Base-by-base conservation (phyloP, 2,797 vertebrate species). In the Rhabdomys pumilio region DNA sequence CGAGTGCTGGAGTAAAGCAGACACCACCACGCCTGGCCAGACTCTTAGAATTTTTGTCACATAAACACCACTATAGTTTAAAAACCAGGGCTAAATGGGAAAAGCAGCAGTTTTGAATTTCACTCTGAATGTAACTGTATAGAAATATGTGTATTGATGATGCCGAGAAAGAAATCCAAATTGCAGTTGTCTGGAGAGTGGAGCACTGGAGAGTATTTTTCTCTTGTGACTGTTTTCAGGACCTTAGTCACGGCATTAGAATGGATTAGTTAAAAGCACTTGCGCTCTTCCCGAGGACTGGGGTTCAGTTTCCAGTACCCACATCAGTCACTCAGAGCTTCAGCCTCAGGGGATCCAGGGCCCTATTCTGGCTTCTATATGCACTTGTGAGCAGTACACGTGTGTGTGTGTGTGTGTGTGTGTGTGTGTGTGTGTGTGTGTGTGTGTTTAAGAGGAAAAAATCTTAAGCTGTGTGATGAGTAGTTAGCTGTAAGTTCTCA, bases 81-180 rank as follows among this genome's bases (percentile, higher is more conserved):
- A 76, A 88, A 90, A 34, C 12, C 38, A 69, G 50, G 47, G 4
- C 47, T 61, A 83, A 50, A 13, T 5, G 31, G 53, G 0, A 2
- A 59, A 89, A 88, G 57, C 0, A 83, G 19, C 26, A 65, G n/a
- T 87, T 91, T 91, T 86, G 79, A 82, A 96, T 59, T 93, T 95
- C 83, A 55, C 24, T 94, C 50, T 79, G 69, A 80, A 53, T 83
- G 1, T 90, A 94, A 67, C 53, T 79, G 3, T 80, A 53, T 83
- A 72, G 47, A 76, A 89, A 83, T 93, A 55, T 47, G 1, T 82
- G 61, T 85, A 11, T 83, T 50, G 47, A 81, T 59, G 87, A 72
- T 77, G 29, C 84, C 9, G 6, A 59, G 69, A 92, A 96, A 95
- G 41, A 83, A 73, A 50, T 86, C 41, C 67, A 90, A 85, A 53